Percentiles rank a stretch among this genome's conserved stretches.
These are phyloP conservation scores for Hippocampus guttulatus DNA, from an alignment of 2,113 vertebrate species.

Conservation along the genomic window DNA sequence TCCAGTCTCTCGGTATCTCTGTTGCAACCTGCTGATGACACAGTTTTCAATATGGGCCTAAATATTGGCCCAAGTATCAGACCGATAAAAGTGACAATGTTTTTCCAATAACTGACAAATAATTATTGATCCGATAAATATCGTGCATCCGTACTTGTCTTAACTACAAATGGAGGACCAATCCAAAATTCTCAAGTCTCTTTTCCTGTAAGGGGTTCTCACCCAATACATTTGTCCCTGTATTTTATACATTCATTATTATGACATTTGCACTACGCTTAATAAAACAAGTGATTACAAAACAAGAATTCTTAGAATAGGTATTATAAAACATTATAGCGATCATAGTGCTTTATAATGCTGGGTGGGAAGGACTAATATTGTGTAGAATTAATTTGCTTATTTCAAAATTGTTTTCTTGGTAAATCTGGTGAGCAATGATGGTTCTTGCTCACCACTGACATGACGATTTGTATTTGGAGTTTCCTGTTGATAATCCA, in stretches of 20 bases:
- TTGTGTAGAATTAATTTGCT: not conserved
- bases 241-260: not conserved
- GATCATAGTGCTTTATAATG: not conserved
- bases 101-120: too few species aligned
- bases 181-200: not conserved
- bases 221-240: not conserved
- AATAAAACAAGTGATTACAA: not conserved
- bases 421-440: not conserved
- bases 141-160: too few species aligned
- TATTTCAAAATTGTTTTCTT: not conserved
- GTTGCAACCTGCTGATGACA: too few species aligned
- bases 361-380: not conserved
- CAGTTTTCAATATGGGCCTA: too few species aligned
- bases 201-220: not conserved
- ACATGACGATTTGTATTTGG: not conserved
- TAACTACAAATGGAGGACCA: not conserved
- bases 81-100: too few species aligned
- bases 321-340: not conserved
- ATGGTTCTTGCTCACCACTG: not conserved
- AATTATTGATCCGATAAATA: too few species aligned
- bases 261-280: not conserved
- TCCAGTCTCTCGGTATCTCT: too few species aligned
- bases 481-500: conserved; percentile 6
- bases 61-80: too few species aligned
- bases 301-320: not conserved